phyloP scores from a whole-genome alignment of 2,888 invertebrate genomes.

The Loripinus fragilis region DNA sequence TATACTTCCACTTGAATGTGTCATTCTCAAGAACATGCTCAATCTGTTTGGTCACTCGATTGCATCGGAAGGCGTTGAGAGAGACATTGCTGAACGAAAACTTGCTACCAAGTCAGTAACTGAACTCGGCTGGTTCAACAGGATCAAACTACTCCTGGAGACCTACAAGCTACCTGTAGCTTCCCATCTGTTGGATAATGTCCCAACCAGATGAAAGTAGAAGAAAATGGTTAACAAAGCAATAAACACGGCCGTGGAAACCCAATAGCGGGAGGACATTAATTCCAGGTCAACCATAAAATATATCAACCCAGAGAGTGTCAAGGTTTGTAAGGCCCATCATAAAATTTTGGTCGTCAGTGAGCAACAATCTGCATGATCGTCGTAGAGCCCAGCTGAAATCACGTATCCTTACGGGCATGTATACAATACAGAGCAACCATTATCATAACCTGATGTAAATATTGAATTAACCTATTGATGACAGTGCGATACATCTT shows the following conservation, averaged over 20 bases:
- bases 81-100: background rate
- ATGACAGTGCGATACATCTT: no score
- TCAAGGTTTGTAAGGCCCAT: no score
- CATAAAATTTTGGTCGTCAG: no score
- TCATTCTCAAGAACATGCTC: background rate
- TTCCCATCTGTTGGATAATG: background rate
- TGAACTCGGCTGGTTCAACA: background rate
- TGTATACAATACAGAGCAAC: no score
- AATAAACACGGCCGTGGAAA: background rate
- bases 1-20: background rate
- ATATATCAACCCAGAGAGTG: background rate
- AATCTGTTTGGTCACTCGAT: slow-evolving; percentile 2
- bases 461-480: no score
- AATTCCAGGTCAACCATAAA: background rate
- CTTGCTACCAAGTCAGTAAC: background rate
- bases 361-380: no score
- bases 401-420: no score
- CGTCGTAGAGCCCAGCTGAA: no score
- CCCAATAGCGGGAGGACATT: background rate
- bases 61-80: background rate
- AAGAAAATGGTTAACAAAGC: no score
- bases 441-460: no score
- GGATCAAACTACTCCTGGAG: background rate
- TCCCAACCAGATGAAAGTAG: background rate
- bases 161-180: background rate